phyloP scores from a whole-genome alignment of 2,113 vertebrate species.

The Sinocyclocheilus anshuiensis region DNA sequence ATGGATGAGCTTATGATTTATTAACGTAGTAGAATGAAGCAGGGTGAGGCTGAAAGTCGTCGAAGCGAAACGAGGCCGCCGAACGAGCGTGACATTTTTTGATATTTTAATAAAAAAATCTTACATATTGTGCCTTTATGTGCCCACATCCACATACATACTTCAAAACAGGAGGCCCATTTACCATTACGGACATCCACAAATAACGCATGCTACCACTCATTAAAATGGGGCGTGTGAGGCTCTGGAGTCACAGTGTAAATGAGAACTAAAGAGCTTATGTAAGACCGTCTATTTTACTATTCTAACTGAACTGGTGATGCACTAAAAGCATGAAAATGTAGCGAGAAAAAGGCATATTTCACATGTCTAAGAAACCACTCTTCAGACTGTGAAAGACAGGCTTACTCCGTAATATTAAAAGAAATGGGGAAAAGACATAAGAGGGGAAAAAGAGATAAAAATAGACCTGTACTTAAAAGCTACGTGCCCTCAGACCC shows the following conservation, averaged over 20 bases:
- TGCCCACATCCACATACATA: constrained; percentile 10
- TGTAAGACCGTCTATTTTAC: constrained; percentile 25
- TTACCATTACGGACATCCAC: constrained; percentile 5
- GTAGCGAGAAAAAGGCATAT: constrained; percentile 17
- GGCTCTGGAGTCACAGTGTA: constrained; percentile 29
- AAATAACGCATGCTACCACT: background rate
- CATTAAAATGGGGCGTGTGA: constrained; percentile 23
- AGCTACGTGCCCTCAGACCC: constrained; percentile 39
- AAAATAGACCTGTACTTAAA: constrained; percentile 46
- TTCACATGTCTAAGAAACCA: constrained; percentile 33
- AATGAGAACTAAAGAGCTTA: constrained; percentile 41
- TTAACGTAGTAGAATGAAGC: too few species aligned
- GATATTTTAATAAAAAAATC: too few species aligned
- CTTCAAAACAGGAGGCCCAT: background rate
- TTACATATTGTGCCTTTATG: too few species aligned
- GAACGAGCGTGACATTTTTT: too few species aligned
- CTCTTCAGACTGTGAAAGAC: constrained; percentile 31
- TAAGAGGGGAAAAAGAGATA: constrained; percentile 2
- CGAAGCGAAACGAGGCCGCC: too few species aligned
- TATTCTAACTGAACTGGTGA: constrained; percentile 34
- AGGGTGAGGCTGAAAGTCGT: too few species aligned
- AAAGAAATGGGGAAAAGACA: constrained; percentile 16
- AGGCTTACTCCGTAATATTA: background rate
- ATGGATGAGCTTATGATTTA: too few species aligned
- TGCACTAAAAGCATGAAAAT: background rate